phyloP scores from a whole-genome alignment of 2,888 invertebrate species.

The Agonopterix subpropinquella region DNA sequence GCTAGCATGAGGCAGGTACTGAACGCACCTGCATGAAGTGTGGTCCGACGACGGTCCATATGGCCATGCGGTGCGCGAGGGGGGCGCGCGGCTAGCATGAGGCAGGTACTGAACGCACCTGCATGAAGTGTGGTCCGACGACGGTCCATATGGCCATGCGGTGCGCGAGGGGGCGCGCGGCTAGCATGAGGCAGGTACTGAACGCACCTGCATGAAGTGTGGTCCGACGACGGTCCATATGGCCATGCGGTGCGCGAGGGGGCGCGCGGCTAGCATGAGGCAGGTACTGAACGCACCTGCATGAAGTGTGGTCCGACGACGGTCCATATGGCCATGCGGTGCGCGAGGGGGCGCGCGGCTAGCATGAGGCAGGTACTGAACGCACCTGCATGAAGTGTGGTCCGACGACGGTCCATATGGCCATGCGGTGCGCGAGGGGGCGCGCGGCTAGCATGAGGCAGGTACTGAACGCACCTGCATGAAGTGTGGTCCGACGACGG shows the following conservation, averaged over 20 bases:
- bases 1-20: constrained; percentile 46
- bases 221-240: constrained; percentile 95
- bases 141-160: constrained; percentile 95
- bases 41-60: constrained; percentile 94
- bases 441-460: too few species aligned
- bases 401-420: constrained; percentile 93
- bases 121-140: constrained; percentile 94
- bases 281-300: constrained; percentile 87
- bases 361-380: too few species aligned
- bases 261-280: too few species aligned
- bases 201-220: constrained; percentile 91
- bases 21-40: constrained; percentile 91
- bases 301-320: constrained; percentile 95
- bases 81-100: constrained; percentile 82
- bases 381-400: constrained; percentile 95
- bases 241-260: constrained; percentile 92
- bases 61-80: constrained; percentile 93
- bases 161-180: constrained; percentile 92
- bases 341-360: constrained; percentile 92
- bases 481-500: constrained; percentile 92
- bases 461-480: constrained; percentile 91
- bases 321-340: constrained; percentile 95
- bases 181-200: too few species aligned
- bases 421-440: constrained; percentile 93
- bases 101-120: constrained; percentile 67